Conservation (phyloP, 2,888 invertebrate species). For the Altica lythri region DNA sequence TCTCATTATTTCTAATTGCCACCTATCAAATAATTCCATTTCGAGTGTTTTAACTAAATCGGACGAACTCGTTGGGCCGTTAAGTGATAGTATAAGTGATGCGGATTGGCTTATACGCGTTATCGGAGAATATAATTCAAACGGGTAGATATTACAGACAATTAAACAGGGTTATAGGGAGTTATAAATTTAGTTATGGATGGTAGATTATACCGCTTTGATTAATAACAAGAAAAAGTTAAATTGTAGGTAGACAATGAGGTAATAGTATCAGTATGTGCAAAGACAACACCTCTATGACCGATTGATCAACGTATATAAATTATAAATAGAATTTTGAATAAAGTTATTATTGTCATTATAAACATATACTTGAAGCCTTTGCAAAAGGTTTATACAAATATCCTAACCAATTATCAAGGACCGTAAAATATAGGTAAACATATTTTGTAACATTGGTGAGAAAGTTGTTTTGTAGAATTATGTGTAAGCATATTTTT, state of each 20-base stretch:
- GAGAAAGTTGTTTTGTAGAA: too few relatives aligned
- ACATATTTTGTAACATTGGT: too few relatives aligned
- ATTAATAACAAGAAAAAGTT: slow-evolving; percentile 15
- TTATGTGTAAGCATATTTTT: too few relatives aligned
- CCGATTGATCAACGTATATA: too few relatives aligned
- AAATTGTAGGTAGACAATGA: neutral
- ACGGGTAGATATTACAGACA: slow-evolving; percentile 26
- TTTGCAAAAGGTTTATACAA: too few relatives aligned
- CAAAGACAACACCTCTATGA: too few relatives aligned
- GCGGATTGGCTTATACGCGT: slow-evolving; percentile 24
- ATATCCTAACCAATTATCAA: too few relatives aligned
- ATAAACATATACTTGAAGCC: too few relatives aligned
- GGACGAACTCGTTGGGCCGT: slow-evolving; percentile 24
- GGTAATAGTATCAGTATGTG: too few relatives aligned
- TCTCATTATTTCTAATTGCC: slow-evolving; percentile 16
- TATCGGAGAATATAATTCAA: slow-evolving; percentile 31
- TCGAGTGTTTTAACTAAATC: slow-evolving; percentile 19
- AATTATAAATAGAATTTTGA: too few relatives aligned
- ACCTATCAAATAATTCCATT: slow-evolving; percentile 13
- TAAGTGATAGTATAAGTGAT: slow-evolving; percentile 33
- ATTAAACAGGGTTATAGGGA: slow-evolving; percentile 22
- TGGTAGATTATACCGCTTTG: slow-evolving; percentile 8
- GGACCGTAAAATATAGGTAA: too few relatives aligned
- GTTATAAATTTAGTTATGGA: slow-evolving; percentile 21
- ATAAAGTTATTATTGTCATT: too few relatives aligned